These are phyloP conservation scores for Esox niger DNA, from an alignment of 2,113 vertebrate genomes.

Conservation along the genomic window DNA sequence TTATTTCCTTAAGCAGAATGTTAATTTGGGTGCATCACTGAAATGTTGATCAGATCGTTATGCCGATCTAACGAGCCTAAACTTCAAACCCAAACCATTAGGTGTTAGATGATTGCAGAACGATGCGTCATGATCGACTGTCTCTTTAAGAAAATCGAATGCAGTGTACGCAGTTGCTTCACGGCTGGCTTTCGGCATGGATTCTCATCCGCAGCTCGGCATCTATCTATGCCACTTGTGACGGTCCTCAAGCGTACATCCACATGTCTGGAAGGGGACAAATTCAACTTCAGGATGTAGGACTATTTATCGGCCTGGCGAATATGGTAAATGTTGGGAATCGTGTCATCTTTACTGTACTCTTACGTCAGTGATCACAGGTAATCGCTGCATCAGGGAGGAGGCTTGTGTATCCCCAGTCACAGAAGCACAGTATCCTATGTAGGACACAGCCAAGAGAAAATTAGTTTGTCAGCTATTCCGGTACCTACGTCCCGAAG, in stretches of 20 bases:
- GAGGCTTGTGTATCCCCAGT: neutral
- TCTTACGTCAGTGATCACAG: neutral
- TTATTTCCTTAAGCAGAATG: too few species aligned
- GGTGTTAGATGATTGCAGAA: too few species aligned
- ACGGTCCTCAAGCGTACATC: conserved; percentile 20
- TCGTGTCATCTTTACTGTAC: neutral
- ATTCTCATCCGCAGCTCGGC: conserved; percentile 40
- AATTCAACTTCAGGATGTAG: conserved; percentile 32
- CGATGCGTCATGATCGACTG: conserved; percentile 28
- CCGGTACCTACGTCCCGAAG: neutral
- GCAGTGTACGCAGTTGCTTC: conserved; percentile 45
- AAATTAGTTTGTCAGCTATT: conserved; percentile 14
- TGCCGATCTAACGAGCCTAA: too few species aligned
- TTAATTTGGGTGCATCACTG: too few species aligned
- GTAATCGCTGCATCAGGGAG: neutral
- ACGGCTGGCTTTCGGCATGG: conserved; percentile 47
- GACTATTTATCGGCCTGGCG: conserved; percentile 31
- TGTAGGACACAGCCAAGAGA: conserved; percentile 32
- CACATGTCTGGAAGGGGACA: conserved; percentile 29
- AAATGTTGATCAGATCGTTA: too few species aligned
- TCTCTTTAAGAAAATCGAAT: conserved; percentile 68
- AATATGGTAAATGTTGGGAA: conserved; percentile 24
- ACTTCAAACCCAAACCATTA: too few species aligned
- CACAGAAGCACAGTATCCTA: neutral
- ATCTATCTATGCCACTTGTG: conserved; percentile 38